A percentile compares a stretch with the other conserved stretches of the same genome.
Conservation (phyloP, 2,113 vertebrate species). For the Astur gentilis region DNA sequence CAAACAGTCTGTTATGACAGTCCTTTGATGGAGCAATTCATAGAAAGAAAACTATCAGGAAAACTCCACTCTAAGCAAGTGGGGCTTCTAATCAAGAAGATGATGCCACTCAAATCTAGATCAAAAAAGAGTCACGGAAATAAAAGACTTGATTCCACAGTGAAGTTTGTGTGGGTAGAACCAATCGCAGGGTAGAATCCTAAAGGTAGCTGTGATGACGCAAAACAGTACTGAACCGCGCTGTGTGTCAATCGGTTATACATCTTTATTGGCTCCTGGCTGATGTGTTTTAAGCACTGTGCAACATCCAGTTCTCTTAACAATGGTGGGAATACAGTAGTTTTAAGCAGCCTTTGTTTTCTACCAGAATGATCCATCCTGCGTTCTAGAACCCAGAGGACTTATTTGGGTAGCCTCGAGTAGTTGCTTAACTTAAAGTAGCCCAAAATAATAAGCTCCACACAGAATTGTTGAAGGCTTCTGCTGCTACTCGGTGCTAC, state of each 20-base stretch:
- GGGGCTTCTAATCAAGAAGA: conserved; percentile 33
- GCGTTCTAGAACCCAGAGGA: not conserved
- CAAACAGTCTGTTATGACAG: conserved; percentile 74
- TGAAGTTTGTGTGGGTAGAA: not conserved
- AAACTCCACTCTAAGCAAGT: conserved; percentile 41
- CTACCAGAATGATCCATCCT: not conserved
- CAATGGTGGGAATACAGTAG: not conserved
- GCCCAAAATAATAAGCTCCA: not conserved
- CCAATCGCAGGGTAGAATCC: not conserved
- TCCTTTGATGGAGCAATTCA: conserved; percentile 66
- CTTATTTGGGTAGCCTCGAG: not conserved
- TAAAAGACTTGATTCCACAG: not conserved
- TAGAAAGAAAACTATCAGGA: conserved; percentile 66
- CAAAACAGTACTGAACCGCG: not conserved
- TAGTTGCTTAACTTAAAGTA: not conserved
- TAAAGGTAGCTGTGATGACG: not conserved
- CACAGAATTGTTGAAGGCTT: not conserved
- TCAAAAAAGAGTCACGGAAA: not conserved
- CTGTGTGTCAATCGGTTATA: not conserved
- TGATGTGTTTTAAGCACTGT: not conserved
- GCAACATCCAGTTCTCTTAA: not conserved
- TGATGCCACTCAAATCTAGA: conserved; percentile 44
- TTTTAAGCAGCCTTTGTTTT: not conserved
- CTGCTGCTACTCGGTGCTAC: not conserved
- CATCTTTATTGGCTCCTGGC: not conserved